Conservation (phyloP, 2,888 invertebrate species). For the Drosophila helvetica region DNA sequence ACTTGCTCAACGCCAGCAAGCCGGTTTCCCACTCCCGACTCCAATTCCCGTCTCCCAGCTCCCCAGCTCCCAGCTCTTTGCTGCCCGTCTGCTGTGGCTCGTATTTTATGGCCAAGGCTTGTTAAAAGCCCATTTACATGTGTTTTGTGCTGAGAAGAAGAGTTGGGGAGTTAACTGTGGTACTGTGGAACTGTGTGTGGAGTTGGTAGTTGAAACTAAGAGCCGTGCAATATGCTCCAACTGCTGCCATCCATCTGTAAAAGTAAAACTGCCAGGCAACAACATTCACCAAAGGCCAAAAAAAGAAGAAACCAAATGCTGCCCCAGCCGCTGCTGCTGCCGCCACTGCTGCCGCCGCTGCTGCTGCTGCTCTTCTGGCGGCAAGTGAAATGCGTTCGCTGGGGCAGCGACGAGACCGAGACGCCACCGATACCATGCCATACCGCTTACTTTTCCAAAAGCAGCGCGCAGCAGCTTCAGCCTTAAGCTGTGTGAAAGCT, state of each 20-base stretch:
- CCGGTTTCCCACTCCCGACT: constrained; percentile 46
- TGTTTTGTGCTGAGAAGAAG: constrained; percentile 33
- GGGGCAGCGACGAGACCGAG: constrained; percentile 14
- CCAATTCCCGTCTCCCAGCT: not conserved
- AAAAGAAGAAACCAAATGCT: constrained; percentile 39
- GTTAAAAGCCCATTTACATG: constrained; percentile 76
- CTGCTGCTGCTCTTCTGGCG: constrained; percentile 38
- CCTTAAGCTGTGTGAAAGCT: constrained; percentile 72
- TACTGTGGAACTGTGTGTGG: not conserved
- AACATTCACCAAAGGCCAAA: constrained; percentile 68
- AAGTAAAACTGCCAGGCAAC: constrained; percentile 71
- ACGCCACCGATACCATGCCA: constrained; percentile 24
- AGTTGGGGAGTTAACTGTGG: constrained; percentile 15
- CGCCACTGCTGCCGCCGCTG: constrained; percentile 17
- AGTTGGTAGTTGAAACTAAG: not conserved
- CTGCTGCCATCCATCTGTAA: constrained; percentile 58
- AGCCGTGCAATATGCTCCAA: constrained; percentile 56
- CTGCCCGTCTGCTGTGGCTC: constrained; percentile 49
- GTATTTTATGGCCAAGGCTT: constrained; percentile 70
- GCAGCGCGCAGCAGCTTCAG: constrained; percentile 39
- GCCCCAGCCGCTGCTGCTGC: constrained; percentile 6
- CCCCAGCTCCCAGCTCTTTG: not conserved
- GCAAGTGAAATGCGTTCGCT: constrained; percentile 67
- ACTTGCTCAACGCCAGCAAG: constrained; percentile 75
- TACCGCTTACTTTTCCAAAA: constrained; percentile 72